Evolutionary conservation across 2,888 invertebrate genomes (phyloP), one percentile per base, ranked within the genome.

Genomic region (Cephus sareptanus): DNA sequence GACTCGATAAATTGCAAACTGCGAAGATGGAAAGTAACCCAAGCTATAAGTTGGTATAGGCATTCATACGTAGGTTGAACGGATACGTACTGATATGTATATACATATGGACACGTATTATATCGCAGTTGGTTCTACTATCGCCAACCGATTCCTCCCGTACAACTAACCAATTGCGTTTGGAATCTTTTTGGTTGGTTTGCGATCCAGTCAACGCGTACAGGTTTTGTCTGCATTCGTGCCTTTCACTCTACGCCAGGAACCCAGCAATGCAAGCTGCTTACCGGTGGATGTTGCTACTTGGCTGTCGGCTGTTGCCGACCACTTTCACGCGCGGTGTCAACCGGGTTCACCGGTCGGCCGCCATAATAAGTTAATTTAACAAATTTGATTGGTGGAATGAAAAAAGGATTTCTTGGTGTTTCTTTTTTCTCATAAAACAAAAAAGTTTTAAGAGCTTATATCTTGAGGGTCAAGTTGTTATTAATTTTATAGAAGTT

Each of bases 281-380:
- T 56, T 56, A 34, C 71, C 33, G 11, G 71, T 71, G 13, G 71
- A 56, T 71, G 31, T 34, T 31, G 71, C 33, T n/a, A 31, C 71
- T 56, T 56, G 56, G 9, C 23, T 34, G 71, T 31, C 71, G 33
- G 71, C 71, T 40, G 68, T 79, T 80, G 79, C 74, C 74, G 81
- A 78, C 81, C 81, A 86, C 86, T 86, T 86, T 86, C 86, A 85
- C 86, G 86, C 82, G 81, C 84, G 81, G 81, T 84, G 74, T 74
- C 34, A 74, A 74, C 30, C 35, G 74, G 74, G 34, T 71, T 71
- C 37, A 74, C 74, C 37, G 23, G 74, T 34, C 37, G n/a, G 74
- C 33, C 23, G 37, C 74, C 74, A 34, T 34, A 74, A 71, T 71
- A 71, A 31, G 71, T 71, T n/a, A 31, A 71, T 71, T 33, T 71